Evolutionary conservation across 2,888 invertebrate species (phyloP).

Genomic region (Tachina fera): DNA sequence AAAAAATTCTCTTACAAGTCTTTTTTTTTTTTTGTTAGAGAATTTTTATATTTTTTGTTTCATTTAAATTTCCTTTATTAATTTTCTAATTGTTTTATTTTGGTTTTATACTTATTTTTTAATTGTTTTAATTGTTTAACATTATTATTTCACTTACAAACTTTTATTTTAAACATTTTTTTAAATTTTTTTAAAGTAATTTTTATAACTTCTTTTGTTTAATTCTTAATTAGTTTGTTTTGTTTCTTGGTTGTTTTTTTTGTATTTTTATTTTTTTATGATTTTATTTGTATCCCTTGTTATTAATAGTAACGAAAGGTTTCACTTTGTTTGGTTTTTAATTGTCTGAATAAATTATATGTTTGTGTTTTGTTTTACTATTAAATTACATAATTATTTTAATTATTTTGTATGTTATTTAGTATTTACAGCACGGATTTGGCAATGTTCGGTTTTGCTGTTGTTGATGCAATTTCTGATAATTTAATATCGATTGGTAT

Average conservation of each 20-base stretch:
- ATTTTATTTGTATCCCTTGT: conserved; percentile 68
- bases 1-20: conserved; percentile 30
- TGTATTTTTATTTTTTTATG: background rate
- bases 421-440: conserved; percentile 82
- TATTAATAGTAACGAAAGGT: conserved; percentile 71
- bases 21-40: background rate
- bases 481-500: conserved; percentile 93
- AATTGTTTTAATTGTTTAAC: background rate
- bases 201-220: conserved; percentile 4
- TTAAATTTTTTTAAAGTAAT: conserved; percentile 8
- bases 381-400: conserved; percentile 44
- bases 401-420: conserved; percentile 44
- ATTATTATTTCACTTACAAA: conserved; percentile 25
- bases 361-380: conserved; percentile 20
- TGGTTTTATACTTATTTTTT: conserved; percentile 23
- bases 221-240: background rate
- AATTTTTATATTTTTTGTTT: conserved; percentile 8
- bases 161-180: conserved; percentile 10
- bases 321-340: conserved; percentile 61
- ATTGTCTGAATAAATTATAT: conserved; percentile 40
- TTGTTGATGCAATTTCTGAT: conserved; percentile 94
- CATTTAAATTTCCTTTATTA: conserved; percentile 18
- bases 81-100: conserved; percentile 49
- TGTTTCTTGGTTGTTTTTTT: background rate
- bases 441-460: conserved; percentile 89